Conservation (phyloP, 2,888 invertebrate species). For the Oxytorus armatus region DNA sequence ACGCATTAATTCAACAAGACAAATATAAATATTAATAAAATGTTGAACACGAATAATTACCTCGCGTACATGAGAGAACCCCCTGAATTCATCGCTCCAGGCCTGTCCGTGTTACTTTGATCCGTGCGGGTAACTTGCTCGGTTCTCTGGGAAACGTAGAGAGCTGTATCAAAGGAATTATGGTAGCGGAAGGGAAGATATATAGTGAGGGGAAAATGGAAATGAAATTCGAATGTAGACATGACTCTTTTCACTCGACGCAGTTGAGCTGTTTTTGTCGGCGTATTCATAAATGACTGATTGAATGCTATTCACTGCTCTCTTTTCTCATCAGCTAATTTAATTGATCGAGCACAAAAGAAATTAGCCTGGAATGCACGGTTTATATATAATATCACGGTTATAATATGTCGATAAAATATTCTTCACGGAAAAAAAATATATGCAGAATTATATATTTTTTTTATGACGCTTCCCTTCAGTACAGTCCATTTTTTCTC, state of each 20-base stretch:
- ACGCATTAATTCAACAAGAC: conserved; percentile 25
- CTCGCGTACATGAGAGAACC: neutral
- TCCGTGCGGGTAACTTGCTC: conserved; percentile 27
- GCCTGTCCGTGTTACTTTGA: conserved; percentile 42
- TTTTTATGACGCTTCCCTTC: no score
- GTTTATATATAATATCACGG: no score
- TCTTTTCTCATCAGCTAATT: neutral
- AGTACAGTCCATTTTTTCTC: no score
- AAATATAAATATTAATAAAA: conserved; percentile 58
- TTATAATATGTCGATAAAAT: no score
- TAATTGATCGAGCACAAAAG: neutral
- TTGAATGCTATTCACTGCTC: neutral
- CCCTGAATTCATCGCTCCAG: neutral
- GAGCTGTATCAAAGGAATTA: conserved; percentile 34
- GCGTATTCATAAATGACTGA: neutral
- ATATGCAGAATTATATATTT: no score
- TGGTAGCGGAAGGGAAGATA: conserved; percentile 15
- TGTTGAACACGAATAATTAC: conserved; percentile 44
- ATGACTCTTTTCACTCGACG: conserved; percentile 9
- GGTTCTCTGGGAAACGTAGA: neutral
- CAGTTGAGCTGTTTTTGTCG: neutral
- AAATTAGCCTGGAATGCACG: no score
- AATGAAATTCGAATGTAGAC: conserved; percentile 9
- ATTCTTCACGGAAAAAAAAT: no score
- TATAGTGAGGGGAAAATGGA: conserved; percentile 3